Conservation (phyloP, 2,888 invertebrate species). For the Cerceris rybyensis region DNA sequence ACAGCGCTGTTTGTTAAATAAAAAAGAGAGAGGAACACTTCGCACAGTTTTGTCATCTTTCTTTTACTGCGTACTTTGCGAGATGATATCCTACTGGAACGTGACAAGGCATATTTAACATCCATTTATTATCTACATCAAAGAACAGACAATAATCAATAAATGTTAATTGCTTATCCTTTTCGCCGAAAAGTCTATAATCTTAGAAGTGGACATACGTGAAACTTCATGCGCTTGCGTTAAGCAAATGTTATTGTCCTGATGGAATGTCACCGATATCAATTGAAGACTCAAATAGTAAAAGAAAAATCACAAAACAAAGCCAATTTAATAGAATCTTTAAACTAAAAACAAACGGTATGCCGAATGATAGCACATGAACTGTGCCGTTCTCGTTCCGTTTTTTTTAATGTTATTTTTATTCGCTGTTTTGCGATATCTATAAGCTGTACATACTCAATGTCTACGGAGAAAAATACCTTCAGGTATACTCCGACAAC, state of each 20-base stretch:
- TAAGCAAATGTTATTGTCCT: slow-evolving; percentile 27
- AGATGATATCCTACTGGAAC: slow-evolving; percentile 19
- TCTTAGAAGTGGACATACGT: slow-evolving; percentile 30
- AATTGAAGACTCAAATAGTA: neutral
- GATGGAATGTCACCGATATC: neutral
- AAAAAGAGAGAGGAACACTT: too few relatives aligned
- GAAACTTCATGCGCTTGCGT: slow-evolving; percentile 25
- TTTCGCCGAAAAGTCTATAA: slow-evolving; percentile 1
- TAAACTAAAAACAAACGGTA: too few relatives aligned
- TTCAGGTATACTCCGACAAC: too few relatives aligned
- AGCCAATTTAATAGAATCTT: too few relatives aligned
- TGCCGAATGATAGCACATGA: too few relatives aligned
- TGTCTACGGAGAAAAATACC: too few relatives aligned
- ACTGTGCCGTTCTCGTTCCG: too few relatives aligned
- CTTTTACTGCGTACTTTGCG: slow-evolving; percentile 2
- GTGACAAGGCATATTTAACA: slow-evolving; percentile 26
- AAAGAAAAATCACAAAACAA: too few relatives aligned
- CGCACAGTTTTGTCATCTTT: neutral
- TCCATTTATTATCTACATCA: slow-evolving; percentile 30
- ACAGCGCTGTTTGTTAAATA: too few relatives aligned
- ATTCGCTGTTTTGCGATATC: too few relatives aligned
- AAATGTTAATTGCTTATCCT: slow-evolving; percentile 21
- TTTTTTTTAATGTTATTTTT: too few relatives aligned
- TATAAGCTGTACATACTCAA: too few relatives aligned
- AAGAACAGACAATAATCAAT: slow-evolving; percentile 41